Evolutionary conservation across 2,888 invertebrate species (phyloP).

Genomic region (Trachelus tabidus): DNA sequence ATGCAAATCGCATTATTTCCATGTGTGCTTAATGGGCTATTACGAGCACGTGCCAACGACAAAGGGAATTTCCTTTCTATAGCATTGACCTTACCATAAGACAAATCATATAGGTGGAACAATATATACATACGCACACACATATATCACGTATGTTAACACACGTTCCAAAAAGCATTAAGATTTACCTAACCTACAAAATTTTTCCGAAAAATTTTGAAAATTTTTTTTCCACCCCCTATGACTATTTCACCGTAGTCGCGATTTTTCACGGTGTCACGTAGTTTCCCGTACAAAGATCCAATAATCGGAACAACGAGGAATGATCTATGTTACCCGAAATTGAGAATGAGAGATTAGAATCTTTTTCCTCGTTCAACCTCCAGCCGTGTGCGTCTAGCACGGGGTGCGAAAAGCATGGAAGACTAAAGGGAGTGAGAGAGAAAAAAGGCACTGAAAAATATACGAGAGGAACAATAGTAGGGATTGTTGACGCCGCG

Average conservation of each 20-base stretch:
- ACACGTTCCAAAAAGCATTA: background rate
- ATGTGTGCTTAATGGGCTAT: slow-evolving; percentile 49
- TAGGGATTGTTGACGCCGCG: slow-evolving; percentile 16
- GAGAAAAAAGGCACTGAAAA: background rate
- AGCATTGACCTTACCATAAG: background rate
- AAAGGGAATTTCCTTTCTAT: slow-evolving; percentile 35
- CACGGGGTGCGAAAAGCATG: background rate
- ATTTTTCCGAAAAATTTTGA: background rate
- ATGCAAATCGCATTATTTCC: slow-evolving; percentile 41
- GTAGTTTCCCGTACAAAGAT: background rate
- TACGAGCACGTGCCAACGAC: slow-evolving; percentile 51
- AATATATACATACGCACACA: too few relatives aligned
- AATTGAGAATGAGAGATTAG: background rate
- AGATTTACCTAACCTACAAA: background rate
- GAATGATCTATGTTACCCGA: background rate
- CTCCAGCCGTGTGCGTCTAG: background rate
- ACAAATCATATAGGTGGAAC: background rate
- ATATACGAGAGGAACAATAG: slow-evolving; percentile 31
- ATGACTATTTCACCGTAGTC: background rate
- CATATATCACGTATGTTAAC: background rate
- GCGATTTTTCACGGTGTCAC: background rate
- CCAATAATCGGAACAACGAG: background rate
- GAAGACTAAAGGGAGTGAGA: background rate
- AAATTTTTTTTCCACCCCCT: background rate
- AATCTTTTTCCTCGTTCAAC: background rate